Evolutionary conservation across 2,888 invertebrate species (phyloP).

Genomic region (Ptycholaimellus sp.): DNA sequence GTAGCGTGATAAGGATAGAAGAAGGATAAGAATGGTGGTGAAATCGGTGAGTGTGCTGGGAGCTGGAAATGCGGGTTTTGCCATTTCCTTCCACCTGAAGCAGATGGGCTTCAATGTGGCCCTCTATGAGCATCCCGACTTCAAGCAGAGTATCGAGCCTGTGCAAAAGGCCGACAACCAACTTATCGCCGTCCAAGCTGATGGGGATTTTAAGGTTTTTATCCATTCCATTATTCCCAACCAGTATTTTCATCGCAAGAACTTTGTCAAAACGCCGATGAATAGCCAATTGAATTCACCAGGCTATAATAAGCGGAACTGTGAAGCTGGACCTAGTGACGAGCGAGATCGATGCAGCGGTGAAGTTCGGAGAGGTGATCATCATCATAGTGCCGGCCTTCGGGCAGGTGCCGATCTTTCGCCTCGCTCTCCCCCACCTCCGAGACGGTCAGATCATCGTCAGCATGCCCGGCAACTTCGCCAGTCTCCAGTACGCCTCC

Average conservation of each 20-base stretch:
- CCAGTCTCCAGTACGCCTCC: slow-evolving; percentile 1
- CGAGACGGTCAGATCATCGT: slow-evolving; percentile 1
- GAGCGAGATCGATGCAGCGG: not conserved
- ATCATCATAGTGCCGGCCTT: slow-evolving; percentile 1
- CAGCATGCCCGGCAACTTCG: slow-evolving; percentile 3
- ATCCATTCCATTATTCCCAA: too few relatives aligned
- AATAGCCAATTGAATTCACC: too few relatives aligned
- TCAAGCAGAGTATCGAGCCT: slow-evolving; percentile 3
- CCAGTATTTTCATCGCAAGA: too few relatives aligned
- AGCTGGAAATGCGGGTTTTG: slow-evolving; percentile 3
- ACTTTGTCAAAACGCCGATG: too few relatives aligned
- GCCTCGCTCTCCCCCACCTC: slow-evolving; percentile 2
- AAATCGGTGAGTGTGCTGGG: slow-evolving; percentile 2
- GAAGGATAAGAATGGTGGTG: too few relatives aligned
- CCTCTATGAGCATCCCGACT: slow-evolving; percentile 3
- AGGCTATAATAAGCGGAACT: not conserved
- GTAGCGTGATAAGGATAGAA: too few relatives aligned
- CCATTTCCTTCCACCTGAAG: slow-evolving; percentile 1
- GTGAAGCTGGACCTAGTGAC: not conserved
- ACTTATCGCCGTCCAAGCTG: not conserved
- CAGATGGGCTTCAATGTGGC: slow-evolving; percentile 1
- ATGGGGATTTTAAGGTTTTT: not conserved
- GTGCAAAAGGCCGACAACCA: slow-evolving; percentile 1
- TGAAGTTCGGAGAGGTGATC: too few relatives aligned
- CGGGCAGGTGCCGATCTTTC: slow-evolving; percentile 2